These are phyloP conservation scores for Myotis planiceps DNA, from an alignment of 2,797 vertebrate genomes.

Conservation along the genomic window DNA sequence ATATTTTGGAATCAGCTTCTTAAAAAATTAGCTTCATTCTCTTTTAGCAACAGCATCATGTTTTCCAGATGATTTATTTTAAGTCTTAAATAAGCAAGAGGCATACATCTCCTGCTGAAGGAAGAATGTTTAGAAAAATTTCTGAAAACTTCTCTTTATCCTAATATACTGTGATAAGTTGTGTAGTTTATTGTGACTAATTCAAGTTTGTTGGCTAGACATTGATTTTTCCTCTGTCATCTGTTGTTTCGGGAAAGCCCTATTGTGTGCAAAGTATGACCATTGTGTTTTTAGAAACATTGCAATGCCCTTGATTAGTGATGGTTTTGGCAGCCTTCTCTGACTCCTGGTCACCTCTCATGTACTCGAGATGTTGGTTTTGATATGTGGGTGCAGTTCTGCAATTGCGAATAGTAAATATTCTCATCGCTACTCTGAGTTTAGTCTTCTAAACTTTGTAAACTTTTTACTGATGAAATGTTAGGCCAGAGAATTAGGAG, in stretches of 20 bases:
- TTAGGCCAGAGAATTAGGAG: background rate
- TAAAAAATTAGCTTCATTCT: background rate
- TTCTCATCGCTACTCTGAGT: background rate
- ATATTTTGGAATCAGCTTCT: background rate
- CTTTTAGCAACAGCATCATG: background rate
- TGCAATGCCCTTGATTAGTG: background rate
- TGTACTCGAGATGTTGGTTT: background rate
- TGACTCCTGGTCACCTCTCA: background rate
- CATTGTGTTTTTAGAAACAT: background rate
- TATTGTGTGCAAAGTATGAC: background rate
- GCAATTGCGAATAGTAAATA: background rate
- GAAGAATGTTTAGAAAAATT: background rate
- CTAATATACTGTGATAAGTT: background rate
- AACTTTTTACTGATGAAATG: background rate
- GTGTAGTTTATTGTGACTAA: background rate
- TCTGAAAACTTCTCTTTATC: background rate
- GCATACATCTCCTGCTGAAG: background rate
- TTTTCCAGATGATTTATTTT: background rate
- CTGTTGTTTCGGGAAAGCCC: background rate
- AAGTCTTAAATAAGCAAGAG: background rate
- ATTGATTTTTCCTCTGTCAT: conserved; percentile 7
- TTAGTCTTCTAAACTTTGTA: background rate
- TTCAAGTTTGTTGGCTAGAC: background rate
- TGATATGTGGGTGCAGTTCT: background rate
- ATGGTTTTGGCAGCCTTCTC: background rate